Percentiles rank a stretch among this genome's conserved stretches.
Conservation (phyloP, 2,888 invertebrate species). For the Itoplectis maculator region DNA sequence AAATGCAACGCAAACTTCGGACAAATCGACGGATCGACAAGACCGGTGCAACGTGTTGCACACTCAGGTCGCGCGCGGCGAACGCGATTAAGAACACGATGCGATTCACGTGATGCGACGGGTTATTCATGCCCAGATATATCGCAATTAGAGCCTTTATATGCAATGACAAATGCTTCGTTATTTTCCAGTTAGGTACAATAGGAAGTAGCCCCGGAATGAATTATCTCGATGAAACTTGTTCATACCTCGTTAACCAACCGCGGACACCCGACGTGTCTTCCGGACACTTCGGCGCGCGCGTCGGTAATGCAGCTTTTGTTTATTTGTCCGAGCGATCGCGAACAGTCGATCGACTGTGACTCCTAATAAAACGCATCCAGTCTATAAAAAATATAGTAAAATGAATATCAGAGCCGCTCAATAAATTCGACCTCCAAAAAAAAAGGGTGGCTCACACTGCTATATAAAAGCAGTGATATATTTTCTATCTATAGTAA, state of each 20-base stretch:
- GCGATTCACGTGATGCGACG: conserved; percentile 37
- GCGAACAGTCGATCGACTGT: no score
- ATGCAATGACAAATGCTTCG: conserved; percentile 77
- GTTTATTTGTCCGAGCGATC: no score
- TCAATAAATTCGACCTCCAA: no score
- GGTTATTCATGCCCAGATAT: conserved; percentile 65
- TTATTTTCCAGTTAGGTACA: conserved; percentile 81
- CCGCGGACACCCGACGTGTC: conserved; percentile 37
- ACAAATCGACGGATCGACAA: conserved; percentile 7
- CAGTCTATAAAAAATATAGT: no score
- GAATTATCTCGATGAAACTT: conserved; percentile 79
- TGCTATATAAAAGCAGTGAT: neutral
- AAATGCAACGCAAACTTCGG: neutral
- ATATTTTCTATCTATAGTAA: neutral
- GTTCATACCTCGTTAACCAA: conserved; percentile 77
- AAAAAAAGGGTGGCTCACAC: neutral
- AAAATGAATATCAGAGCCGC: no score
- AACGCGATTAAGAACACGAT: conserved; percentile 20
- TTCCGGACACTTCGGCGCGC: neutral
- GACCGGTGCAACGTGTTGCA: neutral
- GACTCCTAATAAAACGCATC: no score
- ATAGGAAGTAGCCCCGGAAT: conserved; percentile 76
- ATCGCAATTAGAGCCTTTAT: conserved; percentile 77
- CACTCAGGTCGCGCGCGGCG: neutral
- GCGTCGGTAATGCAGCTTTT: neutral